Evolutionary conservation across 2,797 vertebrate species (phyloP).

Genomic region (Gallinago nigripennis): DNA sequence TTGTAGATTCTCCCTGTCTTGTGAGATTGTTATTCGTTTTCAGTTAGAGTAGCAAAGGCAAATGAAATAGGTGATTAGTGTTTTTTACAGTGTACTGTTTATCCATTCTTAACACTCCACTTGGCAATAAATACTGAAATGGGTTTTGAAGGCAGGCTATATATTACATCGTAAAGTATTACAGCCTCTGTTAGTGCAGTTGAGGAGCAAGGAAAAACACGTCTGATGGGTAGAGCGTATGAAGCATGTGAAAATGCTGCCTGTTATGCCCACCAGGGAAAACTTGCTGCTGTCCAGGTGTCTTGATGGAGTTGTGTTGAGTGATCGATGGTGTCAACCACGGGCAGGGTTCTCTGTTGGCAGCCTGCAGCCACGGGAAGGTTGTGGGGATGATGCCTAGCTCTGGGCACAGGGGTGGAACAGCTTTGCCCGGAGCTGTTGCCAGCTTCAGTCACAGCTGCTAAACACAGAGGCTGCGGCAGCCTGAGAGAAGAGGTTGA

Average conservation of each 20-base stretch:
- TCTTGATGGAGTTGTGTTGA: not conserved
- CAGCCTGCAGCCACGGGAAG: not conserved
- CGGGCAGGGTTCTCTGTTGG: not conserved
- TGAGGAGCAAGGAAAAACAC: not conserved
- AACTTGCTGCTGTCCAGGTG: not conserved
- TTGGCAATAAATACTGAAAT: constrained; percentile 12
- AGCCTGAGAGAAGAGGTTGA: not conserved
- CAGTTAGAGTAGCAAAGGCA: not conserved
- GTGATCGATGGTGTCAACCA: not conserved
- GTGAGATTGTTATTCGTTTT: not conserved
- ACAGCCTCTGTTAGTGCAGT: not conserved
- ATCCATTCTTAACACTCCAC: constrained; percentile 20
- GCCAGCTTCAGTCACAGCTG: not conserved
- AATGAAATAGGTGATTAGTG: not conserved
- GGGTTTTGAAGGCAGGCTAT: not conserved
- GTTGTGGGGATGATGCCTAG: not conserved
- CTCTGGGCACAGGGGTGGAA: not conserved
- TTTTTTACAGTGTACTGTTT: constrained; percentile 9
- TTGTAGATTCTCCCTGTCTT: not conserved
- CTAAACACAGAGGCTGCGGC: not conserved
- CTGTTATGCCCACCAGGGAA: not conserved
- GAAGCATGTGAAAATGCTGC: not conserved
- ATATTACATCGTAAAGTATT: constrained; percentile 44
- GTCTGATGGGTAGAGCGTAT: not conserved
- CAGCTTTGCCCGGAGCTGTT: not conserved